Evolutionary conservation across 2,113 vertebrate genomes (phyloP), one percentile per base, ranked within the genome.

Genomic region (Nyctibius bracteatus): DNA sequence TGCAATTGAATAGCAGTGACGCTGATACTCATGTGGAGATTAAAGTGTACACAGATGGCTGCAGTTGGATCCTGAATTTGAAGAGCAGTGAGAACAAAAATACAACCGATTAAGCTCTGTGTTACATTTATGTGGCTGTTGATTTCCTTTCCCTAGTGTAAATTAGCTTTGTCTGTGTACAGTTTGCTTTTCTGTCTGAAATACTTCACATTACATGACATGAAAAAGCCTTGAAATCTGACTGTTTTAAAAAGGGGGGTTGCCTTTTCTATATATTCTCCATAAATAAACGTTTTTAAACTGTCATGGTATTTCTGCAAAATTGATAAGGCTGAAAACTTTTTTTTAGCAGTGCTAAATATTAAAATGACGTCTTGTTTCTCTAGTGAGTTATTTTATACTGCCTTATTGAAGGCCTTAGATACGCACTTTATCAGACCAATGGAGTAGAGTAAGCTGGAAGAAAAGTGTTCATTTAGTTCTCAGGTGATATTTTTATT

Each of bases 181-280:
- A 21, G 21, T 73, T 75, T 66, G 15, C 8, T 80, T 77, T 70
- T 81, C 22, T 44, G 13, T 35, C 43, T 63, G 74, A 75, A 79
- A 30, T 51, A 18, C 6, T 21, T 78, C 16, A 33, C 5, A 3
- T 70, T 31, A 58, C 86, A 61, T 81, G 5, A n/a, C 6, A 5
- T 13, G 14, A 18, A 41, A 92, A n/a, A 49, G 3, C 1, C 11
- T 39, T 79, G 25, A 87, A 71, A 72, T 43, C 8, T 49, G 31
- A 39, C 10, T 35, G 6, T 14, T 70, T 57, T 24, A 17, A n/a
- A 44, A 10, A 9, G 10, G 0, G 0, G 3, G 13, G 77, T 43
- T 28, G 0, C 16, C 2, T 59, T 43, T 61, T 58, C 9, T 41
- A 2, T 63, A 4, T 65, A 15, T 65, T 68, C 24, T 72, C 4